phyloP scores from a whole-genome alignment of 2,113 vertebrate genomes.

The Chloropsis hardwickii region DNA sequence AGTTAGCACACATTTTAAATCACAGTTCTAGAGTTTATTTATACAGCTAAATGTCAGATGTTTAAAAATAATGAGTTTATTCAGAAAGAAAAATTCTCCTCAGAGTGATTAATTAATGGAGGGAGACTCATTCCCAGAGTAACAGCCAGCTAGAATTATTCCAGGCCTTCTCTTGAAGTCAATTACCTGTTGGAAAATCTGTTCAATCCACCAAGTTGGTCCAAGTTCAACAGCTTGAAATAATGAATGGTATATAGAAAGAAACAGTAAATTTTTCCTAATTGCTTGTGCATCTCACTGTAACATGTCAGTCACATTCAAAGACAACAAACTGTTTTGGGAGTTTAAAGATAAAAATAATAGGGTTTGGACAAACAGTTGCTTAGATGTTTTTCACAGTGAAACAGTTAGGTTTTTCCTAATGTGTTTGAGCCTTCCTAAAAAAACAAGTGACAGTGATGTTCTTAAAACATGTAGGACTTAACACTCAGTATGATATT shows the following conservation, averaged over 20 bases:
- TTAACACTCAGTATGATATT: neutral
- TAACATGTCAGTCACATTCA: neutral
- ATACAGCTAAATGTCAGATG: slow-evolving; percentile 37
- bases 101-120: slow-evolving; percentile 54
- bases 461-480: neutral
- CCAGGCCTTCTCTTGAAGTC: slow-evolving; percentile 22
- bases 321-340: neutral
- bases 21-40: slow-evolving; percentile 38
- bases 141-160: slow-evolving; percentile 51
- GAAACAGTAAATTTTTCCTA: neutral
- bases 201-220: neutral
- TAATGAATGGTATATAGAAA: neutral
- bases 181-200: slow-evolving; percentile 61
- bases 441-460: neutral
- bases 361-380: neutral
- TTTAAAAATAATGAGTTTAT: slow-evolving; percentile 58
- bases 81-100: slow-evolving; percentile 27
- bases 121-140: slow-evolving; percentile 4
- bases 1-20: slow-evolving; percentile 43
- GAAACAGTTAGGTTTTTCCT: neutral
- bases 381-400: neutral
- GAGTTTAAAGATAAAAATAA: neutral
- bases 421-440: neutral
- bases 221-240: slow-evolving; percentile 52
- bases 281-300: neutral